Conservation (phyloP, 2,888 invertebrate species). For the Stenolophus ochropezus region DNA sequence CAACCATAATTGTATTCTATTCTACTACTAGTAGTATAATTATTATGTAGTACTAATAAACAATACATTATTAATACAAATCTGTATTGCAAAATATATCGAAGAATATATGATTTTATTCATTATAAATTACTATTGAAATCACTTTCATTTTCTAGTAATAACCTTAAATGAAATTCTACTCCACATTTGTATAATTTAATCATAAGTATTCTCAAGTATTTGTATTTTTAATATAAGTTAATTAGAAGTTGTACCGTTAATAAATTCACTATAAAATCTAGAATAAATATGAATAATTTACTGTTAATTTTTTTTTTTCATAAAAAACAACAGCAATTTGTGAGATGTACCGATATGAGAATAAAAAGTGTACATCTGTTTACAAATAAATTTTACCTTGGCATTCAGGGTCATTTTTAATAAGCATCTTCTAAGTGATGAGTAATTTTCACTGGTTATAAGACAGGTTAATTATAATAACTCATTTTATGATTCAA, state of each 20-base stretch:
- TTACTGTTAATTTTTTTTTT: not conserved
- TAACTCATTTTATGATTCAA: not conserved
- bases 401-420: not conserved
- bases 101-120: too few species aligned
- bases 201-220: not conserved
- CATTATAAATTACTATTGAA: too few species aligned
- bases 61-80: too few species aligned
- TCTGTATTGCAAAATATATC: too few species aligned
- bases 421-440: not conserved
- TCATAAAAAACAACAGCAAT: not conserved
- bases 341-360: too few species aligned
- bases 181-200: not conserved
- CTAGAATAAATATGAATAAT: not conserved
- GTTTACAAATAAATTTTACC: not conserved
- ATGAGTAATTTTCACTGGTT: not conserved
- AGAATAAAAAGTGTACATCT: too few species aligned
- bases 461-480: constrained; percentile 7
- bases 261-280: not conserved
- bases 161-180: not conserved
- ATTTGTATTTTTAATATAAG: not conserved
- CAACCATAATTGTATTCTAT: too few species aligned
- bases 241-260: not conserved
- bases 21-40: too few species aligned
- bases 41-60: too few species aligned
- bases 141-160: not conserved